Evolutionary conservation across 2,113 vertebrate genomes (phyloP), one percentile per base, ranked within the genome.

Genomic region (Conger conger): DNA sequence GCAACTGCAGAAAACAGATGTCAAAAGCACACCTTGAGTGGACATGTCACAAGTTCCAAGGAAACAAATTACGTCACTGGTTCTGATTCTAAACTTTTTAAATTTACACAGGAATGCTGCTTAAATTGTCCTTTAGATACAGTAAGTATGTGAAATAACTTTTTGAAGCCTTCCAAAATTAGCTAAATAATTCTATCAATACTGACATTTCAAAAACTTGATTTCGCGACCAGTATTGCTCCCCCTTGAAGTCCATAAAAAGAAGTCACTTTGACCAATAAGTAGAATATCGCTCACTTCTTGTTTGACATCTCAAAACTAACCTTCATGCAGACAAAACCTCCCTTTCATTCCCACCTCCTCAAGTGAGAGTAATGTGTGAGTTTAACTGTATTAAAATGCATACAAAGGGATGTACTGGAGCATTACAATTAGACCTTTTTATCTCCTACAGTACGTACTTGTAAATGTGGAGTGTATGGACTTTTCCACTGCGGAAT

Each of bases 401-500:
- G 18, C 76, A 37, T 4, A 37, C 37, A 78, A 78, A 78, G 35
- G 33, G 76, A 20, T 78, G 33, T 2, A 33, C 63, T 33, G 0
- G n/a, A 73, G 9, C 68, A 33, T 11, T 33, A 73, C 30, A 20
- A 9, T 2, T 11, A 33, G n/a, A 63, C n/a, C 13, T 27, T 45
- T n/a, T 9, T 11, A 37, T 38, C 40, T 80, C 8, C 9, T 50
- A 80, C 36, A 42, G 6, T 40, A 94, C 97, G 93, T 95, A 99
- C 98, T 97, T 98, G 94, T 97, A 99, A 88, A 99, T 95, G 87
- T 99, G 96, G 50, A 99, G 96, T 0, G 95, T 97, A 88, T 99
- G 98, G 5, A 88, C 95, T 91, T 97, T 99, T 88, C 97, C 98
- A 40, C 97, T 97, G 0, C 94, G 95, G 20, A 87, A 94, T 90